A percentile compares a stretch with the other conserved stretches of the same genome.
Evolutionary conservation across 1,140 invertebrate species (phyloP).

Genomic region (Drosophila ogumai): DNA sequence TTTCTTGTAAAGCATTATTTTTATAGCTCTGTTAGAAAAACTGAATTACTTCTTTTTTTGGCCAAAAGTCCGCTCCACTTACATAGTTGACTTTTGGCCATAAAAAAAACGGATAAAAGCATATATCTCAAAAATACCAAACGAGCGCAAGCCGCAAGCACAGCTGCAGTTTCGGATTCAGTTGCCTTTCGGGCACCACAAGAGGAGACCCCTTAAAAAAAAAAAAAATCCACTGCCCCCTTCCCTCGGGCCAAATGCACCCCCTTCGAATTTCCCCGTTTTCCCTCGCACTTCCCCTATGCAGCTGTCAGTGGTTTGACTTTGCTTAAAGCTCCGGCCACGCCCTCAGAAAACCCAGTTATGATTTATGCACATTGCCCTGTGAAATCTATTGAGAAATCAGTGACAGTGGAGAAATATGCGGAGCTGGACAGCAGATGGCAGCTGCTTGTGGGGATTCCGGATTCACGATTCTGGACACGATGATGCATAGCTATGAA

Average conservation of each 20-base stretch:
- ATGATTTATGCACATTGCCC: slow-evolving; percentile 79
- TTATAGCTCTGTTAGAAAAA: background rate
- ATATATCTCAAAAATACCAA: slow-evolving; percentile 43
- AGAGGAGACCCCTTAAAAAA: slow-evolving; percentile 13
- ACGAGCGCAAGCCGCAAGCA: slow-evolving; percentile 55
- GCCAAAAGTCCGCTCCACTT: background rate
- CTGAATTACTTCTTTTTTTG: background rate
- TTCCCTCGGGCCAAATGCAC: background rate
- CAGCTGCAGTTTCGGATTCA: slow-evolving; percentile 46
- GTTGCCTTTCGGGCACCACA: slow-evolving; percentile 17
- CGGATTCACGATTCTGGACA: slow-evolving; percentile 35
- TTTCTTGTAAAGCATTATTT: background rate
- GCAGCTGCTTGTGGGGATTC: slow-evolving; percentile 55
- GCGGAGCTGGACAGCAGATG: slow-evolving; percentile 46
- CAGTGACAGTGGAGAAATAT: slow-evolving; percentile 77
- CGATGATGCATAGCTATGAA: slow-evolving; percentile 44
- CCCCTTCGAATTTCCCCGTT: background rate
- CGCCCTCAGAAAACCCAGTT: slow-evolving; percentile 33
- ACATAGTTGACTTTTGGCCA: slow-evolving; percentile 19
- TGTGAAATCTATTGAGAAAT: slow-evolving; percentile 81
- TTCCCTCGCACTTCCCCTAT: slow-evolving; percentile 11
- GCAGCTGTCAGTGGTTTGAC: slow-evolving; percentile 68
- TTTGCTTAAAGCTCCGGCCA: slow-evolving; percentile 66
- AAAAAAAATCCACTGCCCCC: slow-evolving; percentile 13
- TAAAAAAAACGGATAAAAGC: slow-evolving; percentile 45